Conservation (phyloP, 2,797 vertebrate genomes). For the Xenops minutus region DNA sequence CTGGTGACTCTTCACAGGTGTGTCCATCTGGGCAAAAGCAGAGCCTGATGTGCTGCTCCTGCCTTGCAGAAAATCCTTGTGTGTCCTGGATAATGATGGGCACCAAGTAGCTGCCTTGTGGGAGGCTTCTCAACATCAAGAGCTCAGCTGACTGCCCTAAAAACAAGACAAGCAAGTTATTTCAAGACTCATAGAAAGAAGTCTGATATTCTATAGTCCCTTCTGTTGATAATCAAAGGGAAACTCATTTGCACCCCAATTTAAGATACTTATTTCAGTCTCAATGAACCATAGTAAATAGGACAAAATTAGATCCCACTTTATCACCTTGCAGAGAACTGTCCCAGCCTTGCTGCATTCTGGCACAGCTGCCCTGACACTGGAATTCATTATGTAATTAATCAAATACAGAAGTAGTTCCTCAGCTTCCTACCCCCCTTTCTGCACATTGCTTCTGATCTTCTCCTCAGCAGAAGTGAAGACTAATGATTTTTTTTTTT, state of each 20-base stretch:
- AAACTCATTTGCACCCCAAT: neutral
- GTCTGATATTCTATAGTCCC: neutral
- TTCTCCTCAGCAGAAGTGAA: neutral
- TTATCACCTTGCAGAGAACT: neutral
- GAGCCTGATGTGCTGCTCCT: conserved; percentile 68
- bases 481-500: neutral
- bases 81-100: conserved; percentile 79
- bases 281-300: neutral
- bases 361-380: neutral
- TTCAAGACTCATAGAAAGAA: neutral
- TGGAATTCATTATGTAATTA: neutral
- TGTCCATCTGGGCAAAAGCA: conserved; percentile 71
- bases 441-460: neutral
- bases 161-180: neutral
- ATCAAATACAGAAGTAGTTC: neutral
- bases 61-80: conserved; percentile 62
- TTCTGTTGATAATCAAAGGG: neutral
- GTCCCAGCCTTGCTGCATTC: neutral
- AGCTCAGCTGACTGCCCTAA: conserved; percentile 57
- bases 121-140: conserved; percentile 64
- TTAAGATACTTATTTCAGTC: neutral
- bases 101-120: conserved; percentile 76
- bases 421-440: neutral
- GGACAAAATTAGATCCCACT: neutral
- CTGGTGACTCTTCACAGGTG: neutral